These are phyloP conservation scores for Talpa occidentalis DNA, from an alignment of 2,113 vertebrate genomes.

Conservation along the genomic window DNA sequence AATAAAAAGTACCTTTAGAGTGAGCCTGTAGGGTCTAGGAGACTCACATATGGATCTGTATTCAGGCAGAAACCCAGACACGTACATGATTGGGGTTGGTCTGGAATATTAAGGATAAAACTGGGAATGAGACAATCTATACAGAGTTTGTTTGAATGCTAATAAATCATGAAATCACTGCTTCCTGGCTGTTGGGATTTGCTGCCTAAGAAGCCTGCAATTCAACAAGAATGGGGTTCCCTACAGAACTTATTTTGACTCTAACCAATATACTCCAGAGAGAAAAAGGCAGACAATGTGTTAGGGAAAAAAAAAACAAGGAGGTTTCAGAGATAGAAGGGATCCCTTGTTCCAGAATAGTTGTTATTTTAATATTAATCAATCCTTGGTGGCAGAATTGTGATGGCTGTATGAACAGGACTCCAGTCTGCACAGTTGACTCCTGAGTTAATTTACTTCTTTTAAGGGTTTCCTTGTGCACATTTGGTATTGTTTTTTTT, in stretches of 20 bases:
- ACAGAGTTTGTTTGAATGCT: constrained; percentile 80
- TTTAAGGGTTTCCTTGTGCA: not conserved
- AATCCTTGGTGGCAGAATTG: not conserved
- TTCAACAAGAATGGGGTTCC: constrained; percentile 40
- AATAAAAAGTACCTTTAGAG: not conserved
- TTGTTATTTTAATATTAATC: constrained; percentile 54
- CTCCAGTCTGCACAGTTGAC: not conserved
- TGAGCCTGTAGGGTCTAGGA: not conserved
- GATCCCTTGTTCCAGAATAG: not conserved
- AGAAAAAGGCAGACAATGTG: not conserved
- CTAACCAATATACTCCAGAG: constrained; percentile 25
- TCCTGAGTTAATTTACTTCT: constrained; percentile 59
- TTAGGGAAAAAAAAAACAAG: not conserved
- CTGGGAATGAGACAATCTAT: constrained; percentile 51
- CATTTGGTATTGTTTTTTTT: not conserved
- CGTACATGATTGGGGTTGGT: constrained; percentile 5
- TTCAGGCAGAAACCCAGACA: constrained; percentile 66
- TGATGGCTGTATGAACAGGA: not conserved
- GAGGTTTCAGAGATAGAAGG: not conserved
- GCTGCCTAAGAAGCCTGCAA: constrained; percentile 38
- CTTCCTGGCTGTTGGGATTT: constrained; percentile 69
- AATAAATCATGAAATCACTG: constrained; percentile 79
- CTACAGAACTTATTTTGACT: not conserved
- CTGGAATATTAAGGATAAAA: constrained; percentile 71
- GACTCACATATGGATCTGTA: constrained; percentile 29